Evolutionary conservation across 2,113 vertebrate genomes (phyloP).

Genomic region (Copsychus sechellarum): DNA sequence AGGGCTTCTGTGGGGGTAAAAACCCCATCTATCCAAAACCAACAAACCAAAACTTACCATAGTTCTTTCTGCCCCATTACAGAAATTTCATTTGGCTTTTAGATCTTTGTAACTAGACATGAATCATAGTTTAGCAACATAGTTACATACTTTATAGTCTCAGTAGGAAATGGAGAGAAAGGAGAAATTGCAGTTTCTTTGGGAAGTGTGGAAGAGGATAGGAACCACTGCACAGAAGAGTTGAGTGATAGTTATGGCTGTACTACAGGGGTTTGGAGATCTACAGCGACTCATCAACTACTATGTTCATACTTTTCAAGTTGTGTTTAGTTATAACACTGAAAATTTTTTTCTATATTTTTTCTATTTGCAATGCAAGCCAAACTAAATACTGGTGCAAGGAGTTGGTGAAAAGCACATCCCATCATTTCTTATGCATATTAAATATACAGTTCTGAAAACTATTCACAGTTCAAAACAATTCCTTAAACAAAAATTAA

Average conservation of each 20-base stretch:
- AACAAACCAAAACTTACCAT: neutral
- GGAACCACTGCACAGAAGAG: neutral
- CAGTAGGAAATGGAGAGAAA: neutral
- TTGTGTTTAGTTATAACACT: neutral
- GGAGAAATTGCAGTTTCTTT: neutral
- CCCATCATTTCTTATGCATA: neutral
- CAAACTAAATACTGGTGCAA: neutral
- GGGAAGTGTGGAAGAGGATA: neutral
- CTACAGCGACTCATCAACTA: neutral
- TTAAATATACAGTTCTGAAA: constrained; percentile 11
- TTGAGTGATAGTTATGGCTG: neutral
- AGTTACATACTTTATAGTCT: neutral
- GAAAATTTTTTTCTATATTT: neutral
- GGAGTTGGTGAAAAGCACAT: neutral
- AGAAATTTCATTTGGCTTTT: neutral
- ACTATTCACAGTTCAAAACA: constrained; percentile 33
- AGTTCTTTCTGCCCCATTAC: neutral
- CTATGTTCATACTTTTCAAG: neutral
- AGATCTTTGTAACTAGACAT: neutral
- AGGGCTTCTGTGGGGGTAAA: accelerated
- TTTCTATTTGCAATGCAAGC: neutral
- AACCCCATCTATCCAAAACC: accelerated
- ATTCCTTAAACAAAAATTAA: constrained; percentile 21
- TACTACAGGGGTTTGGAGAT: neutral
- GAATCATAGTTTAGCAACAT: neutral